These are phyloP conservation scores for Macrotus californicus DNA, from an alignment of 2,113 vertebrate genomes.

Conservation along the genomic window DNA sequence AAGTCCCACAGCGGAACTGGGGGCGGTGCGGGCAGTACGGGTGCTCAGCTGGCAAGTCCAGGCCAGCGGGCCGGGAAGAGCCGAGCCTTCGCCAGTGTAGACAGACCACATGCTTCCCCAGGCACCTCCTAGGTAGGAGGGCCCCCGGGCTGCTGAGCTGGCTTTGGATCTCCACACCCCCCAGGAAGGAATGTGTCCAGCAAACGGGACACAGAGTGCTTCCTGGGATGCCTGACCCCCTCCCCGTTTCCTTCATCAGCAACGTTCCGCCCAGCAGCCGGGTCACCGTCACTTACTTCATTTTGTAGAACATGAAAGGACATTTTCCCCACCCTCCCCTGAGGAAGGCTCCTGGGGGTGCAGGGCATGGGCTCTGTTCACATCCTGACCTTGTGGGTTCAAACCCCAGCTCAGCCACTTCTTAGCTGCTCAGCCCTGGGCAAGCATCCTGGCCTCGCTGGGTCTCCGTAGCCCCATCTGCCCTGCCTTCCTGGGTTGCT, in stretches of 20 bases:
- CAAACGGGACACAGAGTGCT: neutral
- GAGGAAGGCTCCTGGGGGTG: neutral
- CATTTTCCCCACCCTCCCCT: neutral
- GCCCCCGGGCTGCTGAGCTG: neutral
- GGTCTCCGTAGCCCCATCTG: neutral
- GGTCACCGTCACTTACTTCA: neutral
- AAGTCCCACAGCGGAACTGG: neutral
- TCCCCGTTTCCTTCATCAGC: neutral
- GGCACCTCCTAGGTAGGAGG: neutral
- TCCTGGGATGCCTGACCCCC: neutral
- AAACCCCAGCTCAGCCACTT: neutral
- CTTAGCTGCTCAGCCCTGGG: neutral
- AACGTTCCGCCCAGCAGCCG: neutral
- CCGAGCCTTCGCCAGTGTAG: neutral
- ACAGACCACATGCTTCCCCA: neutral
- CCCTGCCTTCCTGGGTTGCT: neutral
- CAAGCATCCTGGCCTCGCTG: neutral
- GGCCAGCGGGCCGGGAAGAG: neutral
- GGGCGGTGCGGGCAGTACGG: rapidly evolving
- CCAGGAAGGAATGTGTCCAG: neutral
- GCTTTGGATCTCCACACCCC: neutral
- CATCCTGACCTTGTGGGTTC: neutral
- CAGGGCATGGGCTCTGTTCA: neutral
- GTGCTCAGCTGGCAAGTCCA: neutral
- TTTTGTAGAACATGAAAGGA: neutral